These are phyloP conservation scores for Dorcus hopei DNA, from an alignment of 2,888 invertebrate genomes.

Conservation along the genomic window DNA sequence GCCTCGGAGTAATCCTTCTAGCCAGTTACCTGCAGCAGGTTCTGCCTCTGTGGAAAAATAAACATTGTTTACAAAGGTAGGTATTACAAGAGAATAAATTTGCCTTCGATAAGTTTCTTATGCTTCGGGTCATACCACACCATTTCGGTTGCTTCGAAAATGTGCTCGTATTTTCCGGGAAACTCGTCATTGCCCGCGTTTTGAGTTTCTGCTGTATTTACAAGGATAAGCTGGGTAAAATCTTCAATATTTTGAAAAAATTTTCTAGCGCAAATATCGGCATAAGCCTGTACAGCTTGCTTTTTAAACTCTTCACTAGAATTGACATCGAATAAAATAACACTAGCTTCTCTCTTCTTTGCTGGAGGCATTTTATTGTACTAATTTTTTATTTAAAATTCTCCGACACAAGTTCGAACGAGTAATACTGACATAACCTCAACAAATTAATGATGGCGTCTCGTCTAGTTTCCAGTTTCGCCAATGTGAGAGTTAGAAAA, in stretches of 20 bases:
- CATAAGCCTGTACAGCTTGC: constrained; percentile 5
- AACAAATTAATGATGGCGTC: too few relatives aligned
- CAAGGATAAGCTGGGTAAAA: constrained; percentile 6
- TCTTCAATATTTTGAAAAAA: constrained; percentile 5
- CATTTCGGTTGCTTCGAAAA: constrained; percentile 7
- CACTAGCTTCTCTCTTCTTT: constrained; percentile 4
- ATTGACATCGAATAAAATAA: constrained; percentile 11
- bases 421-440: too few relatives aligned
- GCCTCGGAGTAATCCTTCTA: constrained; percentile 7
- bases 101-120: constrained; percentile 3
- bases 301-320: constrained; percentile 5
- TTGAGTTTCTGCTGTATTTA: constrained; percentile 1
- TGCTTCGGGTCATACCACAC: constrained; percentile 1
- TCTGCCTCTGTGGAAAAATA: not conserved
- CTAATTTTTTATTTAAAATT: too few relatives aligned
- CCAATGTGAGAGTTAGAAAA: too few relatives aligned
- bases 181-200: constrained; percentile 6
- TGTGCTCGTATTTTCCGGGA: not conserved
- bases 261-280: constrained; percentile 2
- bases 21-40: constrained; percentile 6
- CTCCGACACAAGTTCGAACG: too few relatives aligned
- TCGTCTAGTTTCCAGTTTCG: too few relatives aligned
- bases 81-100: not conserved
- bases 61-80: not conserved
- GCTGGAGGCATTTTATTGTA: constrained; percentile 5